Evolutionary conservation across 2,113 vertebrate genomes (phyloP).

Genomic region (Macrotis lagotis): DNA sequence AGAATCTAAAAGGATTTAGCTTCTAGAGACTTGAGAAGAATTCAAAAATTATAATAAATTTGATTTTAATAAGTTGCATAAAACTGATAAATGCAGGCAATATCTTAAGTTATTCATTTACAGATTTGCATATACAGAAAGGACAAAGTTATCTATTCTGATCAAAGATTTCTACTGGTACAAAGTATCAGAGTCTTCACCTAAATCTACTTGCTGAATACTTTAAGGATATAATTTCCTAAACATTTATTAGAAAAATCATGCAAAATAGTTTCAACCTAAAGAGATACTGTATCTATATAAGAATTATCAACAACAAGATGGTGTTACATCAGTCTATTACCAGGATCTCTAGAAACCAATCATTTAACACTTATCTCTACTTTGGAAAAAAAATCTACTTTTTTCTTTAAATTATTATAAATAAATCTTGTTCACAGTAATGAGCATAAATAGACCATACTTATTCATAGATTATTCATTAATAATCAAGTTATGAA

Average conservation of each 20-base stretch:
- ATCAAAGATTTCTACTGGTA: slow-evolving; percentile 64
- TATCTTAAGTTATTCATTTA: slow-evolving; percentile 49
- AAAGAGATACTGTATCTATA: slow-evolving; percentile 18
- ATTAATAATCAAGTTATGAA: slow-evolving; percentile 72
- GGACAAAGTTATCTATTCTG: slow-evolving; percentile 54
- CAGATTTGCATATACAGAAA: slow-evolving; percentile 34
- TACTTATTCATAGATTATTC: slow-evolving; percentile 71
- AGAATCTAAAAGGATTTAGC: neutral
- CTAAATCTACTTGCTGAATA: slow-evolving; percentile 41
- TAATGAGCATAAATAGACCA: slow-evolving; percentile 69
- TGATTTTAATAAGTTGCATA: slow-evolving; percentile 44
- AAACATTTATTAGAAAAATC: slow-evolving; percentile 51
- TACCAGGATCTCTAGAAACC: slow-evolving; percentile 47
- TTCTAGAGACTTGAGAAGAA: slow-evolving; percentile 6
- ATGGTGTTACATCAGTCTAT: slow-evolving; percentile 23
- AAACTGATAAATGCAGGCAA: slow-evolving; percentile 23
- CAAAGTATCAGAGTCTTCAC: slow-evolving; percentile 58
- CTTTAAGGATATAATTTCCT: slow-evolving; percentile 51
- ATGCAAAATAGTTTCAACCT: slow-evolving; percentile 43
- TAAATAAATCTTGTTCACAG: slow-evolving; percentile 69
- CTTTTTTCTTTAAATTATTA: slow-evolving; percentile 62
- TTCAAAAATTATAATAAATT: slow-evolving; percentile 41
- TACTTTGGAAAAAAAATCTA: slow-evolving; percentile 28
- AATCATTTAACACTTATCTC: slow-evolving; percentile 48
- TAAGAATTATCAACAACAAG: slow-evolving; percentile 26